Evolutionary conservation across 1,140 invertebrate species (phyloP).

Genomic region (Diachasmimorpha longicaudata): DNA sequence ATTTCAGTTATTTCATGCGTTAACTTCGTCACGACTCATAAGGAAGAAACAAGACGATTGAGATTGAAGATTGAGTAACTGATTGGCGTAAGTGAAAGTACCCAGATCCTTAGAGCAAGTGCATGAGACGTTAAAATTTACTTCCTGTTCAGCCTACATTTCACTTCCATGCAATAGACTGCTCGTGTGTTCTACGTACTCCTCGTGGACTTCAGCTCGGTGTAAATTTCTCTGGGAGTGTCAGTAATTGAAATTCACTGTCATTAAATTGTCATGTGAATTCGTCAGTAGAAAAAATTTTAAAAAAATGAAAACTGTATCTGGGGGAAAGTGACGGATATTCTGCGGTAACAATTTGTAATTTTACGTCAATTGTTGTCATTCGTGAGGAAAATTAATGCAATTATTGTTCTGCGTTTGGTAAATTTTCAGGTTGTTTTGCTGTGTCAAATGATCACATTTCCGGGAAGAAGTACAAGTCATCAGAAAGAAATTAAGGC

Average conservation of each 20-base stretch:
- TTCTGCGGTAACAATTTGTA: neutral
- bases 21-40: constrained; percentile 8
- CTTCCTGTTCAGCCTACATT: constrained; percentile 41
- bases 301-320: neutral
- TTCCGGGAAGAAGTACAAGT: neutral
- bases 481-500: neutral
- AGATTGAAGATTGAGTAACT: constrained; percentile 17
- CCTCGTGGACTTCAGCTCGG: neutral
- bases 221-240: neutral
- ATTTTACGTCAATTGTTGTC: neutral
- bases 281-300: neutral
- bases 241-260: neutral
- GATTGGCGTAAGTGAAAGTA: constrained; percentile 24
- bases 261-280: neutral
- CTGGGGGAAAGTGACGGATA: neutral
- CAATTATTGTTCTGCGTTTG: neutral
- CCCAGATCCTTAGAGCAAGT: neutral
- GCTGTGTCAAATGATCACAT: neutral
- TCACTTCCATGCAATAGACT: constrained; percentile 26
- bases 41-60: constrained; percentile 16
- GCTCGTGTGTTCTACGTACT: neutral
- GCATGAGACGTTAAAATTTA: constrained; percentile 26
- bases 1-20: neutral
- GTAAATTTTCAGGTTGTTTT: neutral
- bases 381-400: neutral